These are phyloP conservation scores for Anableps anableps DNA, from an alignment of 2,797 vertebrate species.

Conservation along the genomic window DNA sequence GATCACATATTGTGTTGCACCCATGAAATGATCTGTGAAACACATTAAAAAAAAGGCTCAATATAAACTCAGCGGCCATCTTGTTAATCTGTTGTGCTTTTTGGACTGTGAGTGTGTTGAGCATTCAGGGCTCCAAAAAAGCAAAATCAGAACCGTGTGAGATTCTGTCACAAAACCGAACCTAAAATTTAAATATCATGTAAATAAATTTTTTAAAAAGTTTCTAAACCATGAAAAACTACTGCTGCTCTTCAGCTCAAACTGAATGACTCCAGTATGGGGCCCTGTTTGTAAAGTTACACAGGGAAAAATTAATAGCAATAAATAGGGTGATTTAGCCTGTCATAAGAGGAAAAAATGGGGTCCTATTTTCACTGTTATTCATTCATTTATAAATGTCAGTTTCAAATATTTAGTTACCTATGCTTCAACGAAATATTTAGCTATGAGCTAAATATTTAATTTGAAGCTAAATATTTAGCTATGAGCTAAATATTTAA, in stretches of 20 bases:
- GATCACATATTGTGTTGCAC: not conserved
- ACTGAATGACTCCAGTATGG: constrained; percentile 56
- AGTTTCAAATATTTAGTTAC: too few relatives aligned
- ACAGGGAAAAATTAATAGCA: too few relatives aligned
- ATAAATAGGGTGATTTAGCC: too few relatives aligned
- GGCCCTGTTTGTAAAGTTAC: too few relatives aligned
- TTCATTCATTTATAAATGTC: too few relatives aligned
- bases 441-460: too few relatives aligned
- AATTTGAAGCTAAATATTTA: too few relatives aligned
- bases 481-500: too few relatives aligned
- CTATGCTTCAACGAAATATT: too few relatives aligned
- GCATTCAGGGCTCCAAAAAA: constrained; percentile 8
- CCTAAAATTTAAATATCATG: constrained; percentile 6
- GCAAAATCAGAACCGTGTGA: constrained; percentile 13
- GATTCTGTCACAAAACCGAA: constrained; percentile 5
- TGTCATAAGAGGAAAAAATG: too few relatives aligned
- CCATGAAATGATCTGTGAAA: not conserved
- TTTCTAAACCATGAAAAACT: not conserved
- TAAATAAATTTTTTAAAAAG: constrained; percentile 12
- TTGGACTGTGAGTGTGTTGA: not conserved
- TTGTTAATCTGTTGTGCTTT: not conserved
- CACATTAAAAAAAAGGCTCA: not conserved
- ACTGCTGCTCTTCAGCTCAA: constrained; percentile 48
- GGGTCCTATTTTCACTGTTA: too few relatives aligned
- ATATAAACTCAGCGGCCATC: not conserved